These are phyloP conservation scores for Trematocara unimaculatum DNA, from an alignment of 2,113 vertebrate species.

Conservation along the genomic window DNA sequence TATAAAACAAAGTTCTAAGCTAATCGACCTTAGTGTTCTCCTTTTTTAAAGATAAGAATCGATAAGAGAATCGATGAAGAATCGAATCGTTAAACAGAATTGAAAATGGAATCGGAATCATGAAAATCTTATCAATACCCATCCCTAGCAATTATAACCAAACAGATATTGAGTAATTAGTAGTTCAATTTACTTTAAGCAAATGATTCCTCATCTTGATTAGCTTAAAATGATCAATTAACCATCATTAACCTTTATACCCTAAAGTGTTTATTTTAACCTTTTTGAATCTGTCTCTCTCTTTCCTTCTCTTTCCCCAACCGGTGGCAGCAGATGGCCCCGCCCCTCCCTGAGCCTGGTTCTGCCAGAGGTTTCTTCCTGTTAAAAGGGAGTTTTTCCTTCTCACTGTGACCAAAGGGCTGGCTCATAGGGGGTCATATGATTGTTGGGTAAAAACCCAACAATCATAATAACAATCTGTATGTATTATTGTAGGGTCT, in stretches of 20 bases:
- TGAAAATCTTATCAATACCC: background rate
- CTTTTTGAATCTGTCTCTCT: background rate
- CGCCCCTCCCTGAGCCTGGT: too few species aligned
- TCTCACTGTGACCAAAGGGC: too few species aligned
- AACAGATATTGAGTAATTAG: background rate
- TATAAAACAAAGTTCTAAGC: too few species aligned
- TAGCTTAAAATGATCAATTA: background rate
- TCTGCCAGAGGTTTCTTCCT: too few species aligned
- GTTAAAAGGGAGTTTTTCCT: too few species aligned
- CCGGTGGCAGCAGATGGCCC: background rate
- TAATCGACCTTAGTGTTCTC: background rate
- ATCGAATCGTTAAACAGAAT: background rate
- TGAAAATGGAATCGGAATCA: accelerated
- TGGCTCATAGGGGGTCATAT: too few species aligned
- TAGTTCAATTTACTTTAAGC: background rate
- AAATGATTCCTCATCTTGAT: background rate
- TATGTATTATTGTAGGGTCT: too few species aligned
- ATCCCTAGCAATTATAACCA: background rate
- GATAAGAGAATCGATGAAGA: background rate
- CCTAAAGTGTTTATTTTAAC: background rate
- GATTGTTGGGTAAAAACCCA: too few species aligned
- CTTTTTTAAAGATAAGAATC: background rate
- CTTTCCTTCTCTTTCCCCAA: background rate
- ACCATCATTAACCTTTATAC: background rate
- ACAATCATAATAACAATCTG: too few species aligned